Evolutionary conservation across 2,888 invertebrate species (phyloP), one percentile per base, ranked within the genome.

Genomic region (Volucella inanis): DNA sequence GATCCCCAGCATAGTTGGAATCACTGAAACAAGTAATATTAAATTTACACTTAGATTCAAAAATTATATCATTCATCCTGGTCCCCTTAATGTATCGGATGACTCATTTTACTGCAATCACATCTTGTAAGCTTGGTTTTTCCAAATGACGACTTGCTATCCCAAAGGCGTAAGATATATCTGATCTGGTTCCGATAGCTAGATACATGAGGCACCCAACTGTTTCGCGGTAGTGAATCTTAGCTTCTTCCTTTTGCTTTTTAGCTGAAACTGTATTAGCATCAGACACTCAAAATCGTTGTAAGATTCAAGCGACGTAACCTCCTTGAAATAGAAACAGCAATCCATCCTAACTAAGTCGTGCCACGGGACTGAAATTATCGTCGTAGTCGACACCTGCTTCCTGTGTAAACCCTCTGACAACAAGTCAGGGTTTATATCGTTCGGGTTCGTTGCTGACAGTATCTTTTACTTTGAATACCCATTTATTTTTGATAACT

Each of bases 1-100:
- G 4, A 54, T 86, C 86, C 0, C 87, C 82, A 14, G 71, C 85
- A 77, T 64, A 84, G 43, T 87, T 85, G 2, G 85, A 68, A 57
- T 87, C 83, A 55, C 77, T 87, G 47, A 54, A 86, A 59, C 47
- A 38, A 67, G n/a, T 14, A 57, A 57, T 4, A 38, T 10, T 64
- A 41, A 70, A 47, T 64, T 62, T 38, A 55, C 1, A 38, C 1
- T 62, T 77, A 11, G 57, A 31, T n/a, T 49, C 47, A 50, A 77
- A 77, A 15, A 55, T 10, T 12, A 70, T 70, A 57, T 70, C 77
- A 31, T 14, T 12, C 4, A 45, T 31, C 22, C 43, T 70, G 22
- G 68, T 62, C 11, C 54, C 54, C 38, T 70, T 76, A 14, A 68
- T 9, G 9, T 75, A 61, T 68, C 50, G 57, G 10, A 77, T 52